Percentiles rank a stretch among this genome's conserved stretches.
Conservation (phyloP, 2,113 vertebrate species). For the Rhodinocichla rosea region DNA sequence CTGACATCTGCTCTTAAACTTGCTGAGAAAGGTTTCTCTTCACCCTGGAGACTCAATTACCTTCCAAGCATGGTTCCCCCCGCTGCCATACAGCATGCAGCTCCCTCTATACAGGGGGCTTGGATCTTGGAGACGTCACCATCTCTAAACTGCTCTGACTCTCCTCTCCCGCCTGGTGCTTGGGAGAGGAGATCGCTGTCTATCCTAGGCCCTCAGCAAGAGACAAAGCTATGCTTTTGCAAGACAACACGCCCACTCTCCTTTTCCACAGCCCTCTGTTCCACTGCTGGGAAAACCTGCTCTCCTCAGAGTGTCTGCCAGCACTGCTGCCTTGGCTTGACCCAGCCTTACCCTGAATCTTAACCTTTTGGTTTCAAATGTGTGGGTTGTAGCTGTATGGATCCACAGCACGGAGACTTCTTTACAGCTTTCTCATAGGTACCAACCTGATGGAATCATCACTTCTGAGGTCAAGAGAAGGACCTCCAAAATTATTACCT, state of each 20-base stretch:
- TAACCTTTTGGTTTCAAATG: neutral
- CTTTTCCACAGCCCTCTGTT: neutral
- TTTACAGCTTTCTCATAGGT: neutral
- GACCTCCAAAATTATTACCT: neutral
- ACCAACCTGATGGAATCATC: neutral
- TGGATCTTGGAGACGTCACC: neutral
- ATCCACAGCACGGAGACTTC: neutral
- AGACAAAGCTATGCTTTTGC: accelerated
- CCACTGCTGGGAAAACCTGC: neutral
- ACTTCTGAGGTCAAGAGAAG: neutral
- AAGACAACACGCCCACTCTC: neutral
- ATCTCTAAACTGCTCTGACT: neutral
- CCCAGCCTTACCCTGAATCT: neutral
- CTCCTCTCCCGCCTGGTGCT: neutral
- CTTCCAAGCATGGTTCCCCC: neutral
- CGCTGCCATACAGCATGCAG: accelerated
- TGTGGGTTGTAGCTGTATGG: neutral
- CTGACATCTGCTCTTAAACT: neutral
- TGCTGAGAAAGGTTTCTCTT: neutral
- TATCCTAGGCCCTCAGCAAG: neutral
- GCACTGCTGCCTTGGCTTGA: neutral
- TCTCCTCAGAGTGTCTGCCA: neutral
- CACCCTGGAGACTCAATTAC: neutral
- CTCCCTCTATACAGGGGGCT: accelerated
- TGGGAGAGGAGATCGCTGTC: no score